Evolutionary conservation across 2,113 vertebrate genomes (phyloP), one percentile per base, ranked within the genome.

Genomic region (Cebus imitator): DNA sequence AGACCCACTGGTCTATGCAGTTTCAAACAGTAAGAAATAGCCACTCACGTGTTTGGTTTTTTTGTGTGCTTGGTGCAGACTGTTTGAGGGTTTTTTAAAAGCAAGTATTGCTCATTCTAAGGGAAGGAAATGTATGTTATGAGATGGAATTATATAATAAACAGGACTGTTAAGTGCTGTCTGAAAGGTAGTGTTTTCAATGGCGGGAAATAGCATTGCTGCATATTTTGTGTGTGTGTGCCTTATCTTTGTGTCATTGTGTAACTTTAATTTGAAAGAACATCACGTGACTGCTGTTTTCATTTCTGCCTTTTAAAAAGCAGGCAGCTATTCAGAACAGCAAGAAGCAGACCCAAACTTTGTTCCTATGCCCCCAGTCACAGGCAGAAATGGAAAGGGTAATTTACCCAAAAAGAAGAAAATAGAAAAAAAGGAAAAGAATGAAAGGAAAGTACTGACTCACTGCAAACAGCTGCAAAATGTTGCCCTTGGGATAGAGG

Each of bases 391-490:
- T 79, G 91, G 94, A 92, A 92, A 96, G 66, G 82, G 79, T 94
- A 95, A 97, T 97, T 97, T 80, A 61, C 87, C 35, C 66, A 97
- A 98, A 98, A 97, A 83, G 48, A 89, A 90, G 68, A 17, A 45
- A 13, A 64, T 58, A n/a, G 27, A 23, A 43, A n/a, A 57, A 13
- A 43, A 92, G 80, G 91, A 43, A 72, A 75, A 79, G 66, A 83
- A 93, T 91, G 90, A 68, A 79, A 89, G 75, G 50, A 64, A 96
- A 98, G 94, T 45, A 83, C 37, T 97, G 66, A 97, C 84, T 97
- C 81, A 89, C 87, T 97, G 93, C 68, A 95, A 87, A 96, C 82
- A 98, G 94, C 96, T 98, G 97, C 58, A 96, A 94, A 98, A 97
- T 96, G 94, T 66, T 97, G 92, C 97, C 95, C 78, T 30, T 83